A percentile compares a stretch with the other conserved stretches of the same genome.
These are phyloP conservation scores for Ctenochaetus hawaiiensis DNA, from an alignment of 2,797 vertebrate genomes.

Conservation along the genomic window DNA sequence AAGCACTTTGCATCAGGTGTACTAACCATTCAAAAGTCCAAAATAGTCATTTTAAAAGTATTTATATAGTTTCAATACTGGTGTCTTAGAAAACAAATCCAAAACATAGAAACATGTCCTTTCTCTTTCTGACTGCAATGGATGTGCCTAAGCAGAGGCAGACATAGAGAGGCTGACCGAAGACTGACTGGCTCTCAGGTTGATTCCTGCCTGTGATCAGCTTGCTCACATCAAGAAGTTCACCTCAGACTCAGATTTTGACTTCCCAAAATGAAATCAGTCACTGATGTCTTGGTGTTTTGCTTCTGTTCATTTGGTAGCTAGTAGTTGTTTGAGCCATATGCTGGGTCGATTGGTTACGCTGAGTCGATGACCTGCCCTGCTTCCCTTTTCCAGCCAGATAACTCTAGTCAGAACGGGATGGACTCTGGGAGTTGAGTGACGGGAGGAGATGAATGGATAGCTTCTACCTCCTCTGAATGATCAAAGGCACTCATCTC, in stretches of 20 bases:
- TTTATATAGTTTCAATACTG: background rate
- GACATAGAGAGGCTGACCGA: background rate
- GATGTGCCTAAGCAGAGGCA: background rate
- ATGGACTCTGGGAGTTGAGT: constrained; percentile 46
- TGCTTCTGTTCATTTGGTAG: constrained; percentile 6
- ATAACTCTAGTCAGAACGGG: constrained; percentile 56
- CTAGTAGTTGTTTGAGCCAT: constrained; percentile 14
- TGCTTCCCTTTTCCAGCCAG: constrained; percentile 23
- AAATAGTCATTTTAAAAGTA: background rate
- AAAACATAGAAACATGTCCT: background rate
- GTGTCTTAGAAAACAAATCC: background rate
- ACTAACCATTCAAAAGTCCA: background rate
- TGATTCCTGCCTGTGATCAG: no score
- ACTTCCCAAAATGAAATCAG: constrained; percentile 24
- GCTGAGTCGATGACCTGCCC: constrained; percentile 16
- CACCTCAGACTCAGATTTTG: background rate
- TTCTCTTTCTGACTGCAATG: background rate
- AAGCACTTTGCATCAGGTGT: background rate
- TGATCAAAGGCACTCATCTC: constrained; percentile 78
- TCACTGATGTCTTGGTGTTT: background rate
- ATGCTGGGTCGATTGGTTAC: constrained; percentile 2
- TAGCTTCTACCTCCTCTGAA: constrained; percentile 45
- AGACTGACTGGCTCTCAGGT: no score
- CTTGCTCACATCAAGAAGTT: background rate
- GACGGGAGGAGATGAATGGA: constrained; percentile 67